Evolutionary conservation across 2,113 vertebrate species (phyloP).

Genomic region (Castor canadensis): DNA sequence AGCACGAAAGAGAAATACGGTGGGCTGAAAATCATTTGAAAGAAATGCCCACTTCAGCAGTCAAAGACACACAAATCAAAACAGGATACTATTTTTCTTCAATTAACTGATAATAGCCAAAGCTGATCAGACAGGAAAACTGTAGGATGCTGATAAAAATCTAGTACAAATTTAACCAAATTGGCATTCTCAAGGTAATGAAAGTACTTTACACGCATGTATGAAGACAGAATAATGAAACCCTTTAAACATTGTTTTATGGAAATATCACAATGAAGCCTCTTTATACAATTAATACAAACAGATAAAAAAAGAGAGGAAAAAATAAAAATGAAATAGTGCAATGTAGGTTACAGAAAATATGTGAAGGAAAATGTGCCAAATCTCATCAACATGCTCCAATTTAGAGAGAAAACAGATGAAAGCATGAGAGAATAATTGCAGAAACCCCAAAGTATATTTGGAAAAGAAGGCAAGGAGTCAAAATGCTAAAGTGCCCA

Average conservation of each 20-base stretch:
- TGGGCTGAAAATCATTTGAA: background rate
- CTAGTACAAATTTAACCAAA: slow-evolving; percentile 23
- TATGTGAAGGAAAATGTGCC: background rate
- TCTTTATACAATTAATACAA: too few relatives aligned
- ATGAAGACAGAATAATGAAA: too few relatives aligned
- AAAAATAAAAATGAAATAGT: too few relatives aligned
- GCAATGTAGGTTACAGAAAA: background rate
- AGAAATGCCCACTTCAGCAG: background rate
- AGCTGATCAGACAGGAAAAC: background rate
- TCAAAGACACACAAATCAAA: slow-evolving; percentile 35
- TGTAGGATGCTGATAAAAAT: background rate
- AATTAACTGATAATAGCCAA: slow-evolving; percentile 27
- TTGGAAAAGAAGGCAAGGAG: background rate
- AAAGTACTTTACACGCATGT: too few relatives aligned
- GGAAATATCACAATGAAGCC: too few relatives aligned
- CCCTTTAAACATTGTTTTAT: too few relatives aligned
- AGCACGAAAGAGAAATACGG: background rate
- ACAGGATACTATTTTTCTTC: background rate
- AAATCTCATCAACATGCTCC: background rate
- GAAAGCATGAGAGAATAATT: background rate
- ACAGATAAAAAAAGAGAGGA: too few relatives aligned
- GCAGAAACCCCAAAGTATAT: background rate
- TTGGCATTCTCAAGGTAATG: background rate
- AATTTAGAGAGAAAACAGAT: background rate
- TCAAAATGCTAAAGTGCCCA: background rate